Percentiles rank a stretch among this genome's conserved stretches.
These are phyloP conservation scores for Pseudochromis fuscus DNA, from an alignment of 2,797 vertebrate genomes.

Conservation along the genomic window DNA sequence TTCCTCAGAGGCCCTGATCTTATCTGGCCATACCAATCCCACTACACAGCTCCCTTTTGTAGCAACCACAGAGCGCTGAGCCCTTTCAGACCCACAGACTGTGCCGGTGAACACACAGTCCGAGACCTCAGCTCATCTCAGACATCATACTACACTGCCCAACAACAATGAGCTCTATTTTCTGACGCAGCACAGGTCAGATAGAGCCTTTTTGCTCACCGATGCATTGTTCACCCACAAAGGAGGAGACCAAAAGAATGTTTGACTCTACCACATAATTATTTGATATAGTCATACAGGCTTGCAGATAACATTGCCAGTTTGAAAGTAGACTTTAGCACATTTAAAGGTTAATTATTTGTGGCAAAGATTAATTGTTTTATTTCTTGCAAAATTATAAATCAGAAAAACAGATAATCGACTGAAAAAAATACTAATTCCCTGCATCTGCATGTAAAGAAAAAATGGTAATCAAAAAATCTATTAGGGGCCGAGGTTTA, in stretches of 20 bases:
- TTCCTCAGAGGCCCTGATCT: constrained; percentile 84
- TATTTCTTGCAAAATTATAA: not conserved
- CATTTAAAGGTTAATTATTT: constrained; percentile 27
- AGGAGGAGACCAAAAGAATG: constrained; percentile 59
- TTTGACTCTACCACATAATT: constrained; percentile 30
- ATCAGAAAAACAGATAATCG: not conserved
- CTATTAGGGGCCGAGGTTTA: constrained; percentile 61
- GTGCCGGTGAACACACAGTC: constrained; percentile 71
- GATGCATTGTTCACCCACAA: constrained; percentile 72
- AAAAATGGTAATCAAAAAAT: constrained; percentile 44
- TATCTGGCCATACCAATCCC: constrained; percentile 82
- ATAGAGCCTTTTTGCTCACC: constrained; percentile 67
- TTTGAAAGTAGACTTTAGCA: not conserved
- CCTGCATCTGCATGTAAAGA: constrained; percentile 23
- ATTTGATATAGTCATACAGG: constrained; percentile 35
- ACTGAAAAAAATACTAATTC: constrained; percentile 12
- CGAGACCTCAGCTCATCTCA: constrained; percentile 81
- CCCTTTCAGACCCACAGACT: constrained; percentile 77
- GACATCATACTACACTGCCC: constrained; percentile 84
- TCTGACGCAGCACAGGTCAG: constrained; percentile 75
- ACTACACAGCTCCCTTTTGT: constrained; percentile 83
- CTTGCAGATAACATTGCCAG: not conserved
- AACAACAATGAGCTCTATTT: constrained; percentile 82
- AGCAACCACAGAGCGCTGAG: constrained; percentile 72
- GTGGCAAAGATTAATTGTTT: not conserved